Conservation (phyloP, 2,797 vertebrate species). For the Scolopax bukidnonensis region DNA sequence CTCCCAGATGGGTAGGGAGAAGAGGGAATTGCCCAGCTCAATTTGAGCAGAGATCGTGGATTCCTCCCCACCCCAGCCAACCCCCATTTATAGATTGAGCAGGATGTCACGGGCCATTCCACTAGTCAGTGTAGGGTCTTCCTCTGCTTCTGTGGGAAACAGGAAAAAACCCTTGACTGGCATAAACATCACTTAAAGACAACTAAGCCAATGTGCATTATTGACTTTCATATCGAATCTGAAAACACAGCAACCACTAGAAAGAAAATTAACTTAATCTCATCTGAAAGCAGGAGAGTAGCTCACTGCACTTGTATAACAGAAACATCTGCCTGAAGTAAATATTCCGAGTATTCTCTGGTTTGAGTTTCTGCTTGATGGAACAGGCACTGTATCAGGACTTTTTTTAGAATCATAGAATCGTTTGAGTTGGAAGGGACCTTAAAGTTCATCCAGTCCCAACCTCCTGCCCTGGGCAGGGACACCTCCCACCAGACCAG, state of each 20-base stretch:
- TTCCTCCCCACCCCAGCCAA: not conserved
- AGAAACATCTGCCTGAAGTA: not conserved
- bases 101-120: not conserved
- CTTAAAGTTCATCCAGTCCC: too few species aligned
- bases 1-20: not conserved
- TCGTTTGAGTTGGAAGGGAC: too few species aligned
- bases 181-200: not conserved
- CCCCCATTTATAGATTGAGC: not conserved
- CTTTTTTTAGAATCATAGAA: too few species aligned
- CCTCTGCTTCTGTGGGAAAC: not conserved
- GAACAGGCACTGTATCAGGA: not conserved
- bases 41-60: not conserved
- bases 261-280: not conserved
- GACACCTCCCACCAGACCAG: too few species aligned
- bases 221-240: not conserved
- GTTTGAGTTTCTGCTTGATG: not conserved
- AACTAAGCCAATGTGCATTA: not conserved
- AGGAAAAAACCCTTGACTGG: not conserved
- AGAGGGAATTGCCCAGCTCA: not conserved
- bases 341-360: not conserved
- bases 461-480: too few species aligned
- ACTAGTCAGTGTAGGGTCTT: not conserved
- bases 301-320: not conserved
- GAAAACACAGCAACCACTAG: not conserved
- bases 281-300: not conserved